A percentile compares a stretch with the other conserved stretches of the same genome.
phyloP scores from a whole-genome alignment of 2,797 vertebrate species.

The Paratrypauchen microcephalus region DNA sequence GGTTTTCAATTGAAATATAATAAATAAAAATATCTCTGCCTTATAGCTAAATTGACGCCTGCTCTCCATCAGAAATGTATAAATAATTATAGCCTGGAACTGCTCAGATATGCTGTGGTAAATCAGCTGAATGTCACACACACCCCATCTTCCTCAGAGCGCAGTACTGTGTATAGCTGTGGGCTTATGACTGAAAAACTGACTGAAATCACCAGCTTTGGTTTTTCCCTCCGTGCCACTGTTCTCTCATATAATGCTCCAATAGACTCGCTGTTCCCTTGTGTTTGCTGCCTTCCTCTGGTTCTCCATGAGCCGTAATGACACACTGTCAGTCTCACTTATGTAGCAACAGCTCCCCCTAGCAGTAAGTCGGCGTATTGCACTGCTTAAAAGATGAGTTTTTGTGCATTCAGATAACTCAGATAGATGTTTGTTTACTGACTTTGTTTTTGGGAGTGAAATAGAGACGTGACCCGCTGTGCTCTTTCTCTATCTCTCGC shows the following conservation, averaged over 20 bases:
- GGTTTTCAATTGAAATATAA: too few species aligned
- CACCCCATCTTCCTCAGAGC: neutral
- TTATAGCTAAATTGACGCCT: too few species aligned
- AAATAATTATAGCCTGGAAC: neutral
- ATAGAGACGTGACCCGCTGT: constrained; percentile 11
- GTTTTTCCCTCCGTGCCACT: neutral
- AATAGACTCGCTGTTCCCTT: constrained; percentile 29
- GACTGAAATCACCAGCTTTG: constrained; percentile 25
- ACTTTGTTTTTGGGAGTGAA: neutral
- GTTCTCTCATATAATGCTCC: constrained; percentile 18
- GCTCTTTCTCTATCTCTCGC: neutral
- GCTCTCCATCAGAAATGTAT: neutral
- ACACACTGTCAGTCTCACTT: constrained; percentile 12
- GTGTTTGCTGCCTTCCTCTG: constrained; percentile 11
- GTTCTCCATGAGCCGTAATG: constrained; percentile 2
- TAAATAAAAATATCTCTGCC: too few species aligned
- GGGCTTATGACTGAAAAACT: constrained; percentile 35
- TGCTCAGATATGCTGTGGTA: constrained; percentile 17
- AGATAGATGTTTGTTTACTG: neutral
- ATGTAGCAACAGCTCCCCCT: constrained; percentile 78
- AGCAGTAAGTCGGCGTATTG: constrained; percentile 23
- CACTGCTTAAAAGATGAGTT: constrained; percentile 9
- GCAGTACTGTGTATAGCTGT: constrained; percentile 4
- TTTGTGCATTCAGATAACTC: neutral
- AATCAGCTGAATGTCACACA: neutral